Evolutionary conservation across 1,140 invertebrate genomes (phyloP).

Genomic region (Physella acuta): DNA sequence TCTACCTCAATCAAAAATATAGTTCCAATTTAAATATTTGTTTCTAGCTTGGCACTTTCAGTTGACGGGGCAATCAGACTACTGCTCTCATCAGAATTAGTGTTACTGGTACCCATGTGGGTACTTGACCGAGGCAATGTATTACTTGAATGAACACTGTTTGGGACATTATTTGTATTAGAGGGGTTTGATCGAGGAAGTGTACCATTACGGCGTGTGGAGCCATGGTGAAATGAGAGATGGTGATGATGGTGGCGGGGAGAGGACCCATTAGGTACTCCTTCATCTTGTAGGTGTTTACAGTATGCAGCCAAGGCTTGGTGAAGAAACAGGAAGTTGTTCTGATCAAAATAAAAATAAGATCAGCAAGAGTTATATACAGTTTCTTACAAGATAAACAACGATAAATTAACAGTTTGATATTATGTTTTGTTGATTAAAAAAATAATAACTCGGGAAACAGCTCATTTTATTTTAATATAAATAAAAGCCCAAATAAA

Average conservation of each 20-base stretch:
- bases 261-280: conserved; percentile 3
- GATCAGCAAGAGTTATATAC: too few relatives aligned
- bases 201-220: background rate
- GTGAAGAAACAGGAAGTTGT: conserved; percentile 19
- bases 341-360: background rate
- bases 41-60: background rate
- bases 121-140: background rate
- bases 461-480: too few relatives aligned
- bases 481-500: too few relatives aligned
- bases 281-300: conserved; percentile 1
- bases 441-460: too few relatives aligned
- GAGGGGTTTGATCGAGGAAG: background rate
- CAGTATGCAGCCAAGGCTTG: conserved; percentile 13
- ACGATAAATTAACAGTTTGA: too few relatives aligned
- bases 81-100: background rate
- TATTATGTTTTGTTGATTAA: too few relatives aligned
- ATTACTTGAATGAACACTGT: background rate
- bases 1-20: too few relatives aligned
- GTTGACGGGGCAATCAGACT: background rate
- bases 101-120: conserved; percentile 12
- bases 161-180: background rate
- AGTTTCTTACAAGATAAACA: background rate
- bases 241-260: conserved; percentile 13
- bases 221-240: background rate
- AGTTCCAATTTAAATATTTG: background rate